Base-by-base conservation (phyloP, 2,113 vertebrate species). In the Microtus oregoni region DNA sequence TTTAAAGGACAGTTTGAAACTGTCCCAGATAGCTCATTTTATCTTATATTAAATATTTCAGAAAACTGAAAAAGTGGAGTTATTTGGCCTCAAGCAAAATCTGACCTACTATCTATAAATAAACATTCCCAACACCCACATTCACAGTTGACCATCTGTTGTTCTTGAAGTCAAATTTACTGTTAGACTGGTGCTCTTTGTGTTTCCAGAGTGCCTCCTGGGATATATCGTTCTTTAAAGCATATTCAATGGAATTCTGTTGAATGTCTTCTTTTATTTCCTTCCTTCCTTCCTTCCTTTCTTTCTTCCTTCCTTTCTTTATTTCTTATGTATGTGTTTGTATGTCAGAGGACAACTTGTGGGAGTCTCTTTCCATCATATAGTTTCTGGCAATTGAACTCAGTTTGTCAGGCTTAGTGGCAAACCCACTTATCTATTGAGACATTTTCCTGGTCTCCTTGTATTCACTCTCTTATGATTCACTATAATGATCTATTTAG, bases 101-200 rank as follows among this genome's bases (percentile, higher is more conserved):
- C 68, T 91, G 44, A 86, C 50, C 47, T 65, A 65, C 26, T 81
- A 3, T 32, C 58, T 86, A 70, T 44, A 35, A 94, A 82, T 86
- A n/a, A 91, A 77, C 81, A 50, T 9, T 32, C 77, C 13, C 52
- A 79, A 41, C 0, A 19, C 47, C 44, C 44, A 67, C 11, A 8
- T 78, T 92, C 85, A 70, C 78, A 55, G 94, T 32, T 90, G 8
- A 73, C 41, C 72, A 5, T 90, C 38, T 90, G 30, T 44, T 63
- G 81, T 87, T 88, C 68, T 92, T 88, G 32, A n/a, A 65, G 65
- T 92, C 52, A 68, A 44, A 88, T 89, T 76, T 38, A 55, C 94
- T 68, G 26, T 63, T 79, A 47, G 13, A 0, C 67, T 68, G 9
- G 3, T 11, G 73, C 9, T 28, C 19, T 92, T 41, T 94, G 32